phyloP scores from a whole-genome alignment of 2,113 vertebrate species.

The Panthera leo region DNA sequence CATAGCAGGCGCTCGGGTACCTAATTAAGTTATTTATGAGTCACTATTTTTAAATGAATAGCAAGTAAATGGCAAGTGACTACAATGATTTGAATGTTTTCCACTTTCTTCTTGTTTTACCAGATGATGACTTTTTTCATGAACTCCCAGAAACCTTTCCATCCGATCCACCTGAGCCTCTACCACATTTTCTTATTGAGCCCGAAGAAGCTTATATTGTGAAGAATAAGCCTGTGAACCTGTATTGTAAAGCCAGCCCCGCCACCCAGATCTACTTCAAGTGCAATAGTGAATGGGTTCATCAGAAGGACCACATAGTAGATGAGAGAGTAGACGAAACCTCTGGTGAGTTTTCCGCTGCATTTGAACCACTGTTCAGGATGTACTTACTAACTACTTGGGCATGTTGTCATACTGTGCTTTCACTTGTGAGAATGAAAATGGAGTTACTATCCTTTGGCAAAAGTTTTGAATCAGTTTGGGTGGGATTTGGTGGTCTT shows the following conservation, averaged over 20 bases:
- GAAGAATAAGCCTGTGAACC: slow-evolving; percentile 95
- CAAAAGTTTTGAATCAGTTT: background rate
- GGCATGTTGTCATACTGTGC: background rate
- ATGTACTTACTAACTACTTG: background rate
- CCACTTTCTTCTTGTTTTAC: slow-evolving; percentile 59
- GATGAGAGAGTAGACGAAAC: slow-evolving; percentile 96
- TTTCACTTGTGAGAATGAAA: background rate
- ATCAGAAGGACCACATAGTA: slow-evolving; percentile 97
- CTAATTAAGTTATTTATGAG: background rate
- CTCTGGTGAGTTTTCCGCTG: slow-evolving; percentile 88
- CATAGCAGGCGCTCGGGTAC: background rate
- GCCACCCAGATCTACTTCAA: slow-evolving; percentile 99
- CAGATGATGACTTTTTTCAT: slow-evolving; percentile 96
- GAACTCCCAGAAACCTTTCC: slow-evolving; percentile 98
- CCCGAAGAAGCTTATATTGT: slow-evolving; percentile 97
- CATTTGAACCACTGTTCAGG: background rate
- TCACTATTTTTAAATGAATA: background rate
- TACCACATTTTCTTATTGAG: slow-evolving; percentile 96
- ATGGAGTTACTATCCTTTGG: background rate
- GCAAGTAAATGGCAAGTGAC: background rate
- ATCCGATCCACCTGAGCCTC: slow-evolving; percentile 95
- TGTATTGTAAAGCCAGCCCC: slow-evolving; percentile 96
- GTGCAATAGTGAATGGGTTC: slow-evolving; percentile 98
- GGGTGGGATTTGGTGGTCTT: background rate
- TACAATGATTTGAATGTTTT: slow-evolving; percentile 25